Percentiles rank a stretch among this genome's conserved stretches.
phyloP scores from a whole-genome alignment of 1,140 invertebrate genomes.

The Drosophila truncata region DNA sequence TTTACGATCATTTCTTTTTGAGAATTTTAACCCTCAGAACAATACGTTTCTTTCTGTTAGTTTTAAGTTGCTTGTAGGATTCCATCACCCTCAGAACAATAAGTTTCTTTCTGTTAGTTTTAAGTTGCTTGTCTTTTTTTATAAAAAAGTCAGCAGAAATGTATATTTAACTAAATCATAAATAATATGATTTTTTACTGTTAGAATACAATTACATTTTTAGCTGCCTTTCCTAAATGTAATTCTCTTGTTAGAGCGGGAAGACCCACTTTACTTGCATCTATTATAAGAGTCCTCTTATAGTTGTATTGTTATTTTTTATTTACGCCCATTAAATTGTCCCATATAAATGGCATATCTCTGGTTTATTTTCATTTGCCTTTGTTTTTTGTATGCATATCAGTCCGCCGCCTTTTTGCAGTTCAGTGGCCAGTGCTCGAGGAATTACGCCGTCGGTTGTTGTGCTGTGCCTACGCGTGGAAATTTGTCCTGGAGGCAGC shows the following conservation, averaged over 20 bases:
- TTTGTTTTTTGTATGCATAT: conserved; percentile 53
- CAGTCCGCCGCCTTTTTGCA: conserved; percentile 43
- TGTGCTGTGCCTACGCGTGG: conserved; percentile 26
- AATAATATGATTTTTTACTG: conserved; percentile 1
- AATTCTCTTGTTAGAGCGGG: not conserved
- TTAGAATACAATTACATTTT: not conserved
- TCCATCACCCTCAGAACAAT: too few relatives aligned
- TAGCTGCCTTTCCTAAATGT: not conserved
- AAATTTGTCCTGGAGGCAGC: conserved; percentile 32
- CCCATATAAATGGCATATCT: conserved; percentile 46
- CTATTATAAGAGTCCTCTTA: conserved; percentile 1
- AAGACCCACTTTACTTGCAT: not conserved
- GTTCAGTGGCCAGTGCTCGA: conserved; percentile 41
- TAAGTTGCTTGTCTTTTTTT: too few relatives aligned
- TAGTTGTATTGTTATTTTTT: conserved; percentile 31
- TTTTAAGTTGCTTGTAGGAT: too few relatives aligned
- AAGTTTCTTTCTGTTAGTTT: too few relatives aligned
- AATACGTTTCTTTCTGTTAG: too few relatives aligned
- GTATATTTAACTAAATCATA: not conserved
- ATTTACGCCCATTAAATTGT: conserved; percentile 47
- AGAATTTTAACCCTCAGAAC: too few relatives aligned
- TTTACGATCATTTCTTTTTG: too few relatives aligned
- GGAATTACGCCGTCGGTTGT: conserved; percentile 23
- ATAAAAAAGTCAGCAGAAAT: not conserved
- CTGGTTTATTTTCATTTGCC: conserved; percentile 30